These are phyloP conservation scores for Cenopis cana DNA, from an alignment of 2,888 invertebrate genomes.

Conservation along the genomic window DNA sequence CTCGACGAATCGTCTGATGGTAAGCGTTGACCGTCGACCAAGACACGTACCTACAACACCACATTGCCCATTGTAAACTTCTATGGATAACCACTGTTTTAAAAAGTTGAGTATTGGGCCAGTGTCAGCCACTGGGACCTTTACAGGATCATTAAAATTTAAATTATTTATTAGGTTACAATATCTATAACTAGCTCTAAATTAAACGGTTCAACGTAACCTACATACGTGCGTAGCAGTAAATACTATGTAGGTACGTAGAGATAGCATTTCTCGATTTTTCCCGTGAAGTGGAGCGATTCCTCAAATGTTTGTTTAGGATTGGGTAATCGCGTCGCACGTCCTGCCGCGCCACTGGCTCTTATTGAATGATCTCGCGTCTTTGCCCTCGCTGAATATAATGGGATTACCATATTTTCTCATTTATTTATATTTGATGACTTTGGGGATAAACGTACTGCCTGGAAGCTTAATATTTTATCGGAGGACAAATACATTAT, in stretches of 20 bases:
- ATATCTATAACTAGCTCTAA: not conserved
- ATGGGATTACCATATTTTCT: slow-evolving; percentile 43
- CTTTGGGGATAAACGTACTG: slow-evolving; percentile 34
- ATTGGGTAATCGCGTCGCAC: slow-evolving; percentile 56
- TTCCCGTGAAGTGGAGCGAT: slow-evolving; percentile 57
- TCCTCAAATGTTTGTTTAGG: slow-evolving; percentile 73
- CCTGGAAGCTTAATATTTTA: slow-evolving; percentile 11
- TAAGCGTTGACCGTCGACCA: no score
- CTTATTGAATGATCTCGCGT: slow-evolving; percentile 62
- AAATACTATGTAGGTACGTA: slow-evolving; percentile 17
- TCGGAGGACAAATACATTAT: not conserved
- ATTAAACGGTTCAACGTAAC: not conserved
- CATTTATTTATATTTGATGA: slow-evolving; percentile 44
- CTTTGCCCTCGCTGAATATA: slow-evolving; percentile 45
- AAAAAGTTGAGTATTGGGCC: no score
- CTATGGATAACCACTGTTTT: no score
- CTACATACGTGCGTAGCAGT: not conserved
- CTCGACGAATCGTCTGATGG: no score
- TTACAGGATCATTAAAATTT: no score
- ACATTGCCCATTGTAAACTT: no score
- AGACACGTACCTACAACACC: no score
- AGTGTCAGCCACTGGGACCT: no score
- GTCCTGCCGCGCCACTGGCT: slow-evolving; percentile 53
- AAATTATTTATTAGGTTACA: no score
- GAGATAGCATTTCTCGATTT: slow-evolving; percentile 55